phyloP scores from a whole-genome alignment of 2,888 invertebrate species.

The Orgyia antiqua region DNA sequence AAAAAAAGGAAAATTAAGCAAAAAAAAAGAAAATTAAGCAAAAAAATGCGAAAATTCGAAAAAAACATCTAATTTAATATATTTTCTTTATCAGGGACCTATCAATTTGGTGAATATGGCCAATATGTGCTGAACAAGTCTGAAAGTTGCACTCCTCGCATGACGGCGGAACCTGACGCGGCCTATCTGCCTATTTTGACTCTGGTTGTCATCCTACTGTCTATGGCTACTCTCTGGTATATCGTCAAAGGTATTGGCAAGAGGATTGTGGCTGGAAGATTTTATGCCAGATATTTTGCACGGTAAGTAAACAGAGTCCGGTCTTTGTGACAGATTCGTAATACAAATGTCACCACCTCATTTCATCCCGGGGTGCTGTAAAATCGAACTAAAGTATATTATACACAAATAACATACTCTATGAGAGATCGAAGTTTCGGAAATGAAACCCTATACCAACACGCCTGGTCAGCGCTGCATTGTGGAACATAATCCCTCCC shows the following conservation, averaged over 20 bases:
- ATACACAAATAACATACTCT: no score
- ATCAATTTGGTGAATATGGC: conserved; percentile 64
- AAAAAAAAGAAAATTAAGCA: no score
- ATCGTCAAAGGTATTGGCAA: conserved; percentile 65
- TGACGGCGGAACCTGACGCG: conserved; percentile 70
- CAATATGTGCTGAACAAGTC: conserved; percentile 52
- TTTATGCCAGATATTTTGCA: conserved; percentile 64
- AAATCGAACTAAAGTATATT: no score
- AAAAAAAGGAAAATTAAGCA: no score
- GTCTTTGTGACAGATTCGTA: no score
- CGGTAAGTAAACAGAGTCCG: conserved; percentile 39
- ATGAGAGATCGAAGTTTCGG: no score
- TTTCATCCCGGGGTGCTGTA: no score
- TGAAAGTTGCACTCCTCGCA: conserved; percentile 45
- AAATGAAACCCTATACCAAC: no score
- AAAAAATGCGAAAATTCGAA: no score
- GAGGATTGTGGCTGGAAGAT: conserved; percentile 53
- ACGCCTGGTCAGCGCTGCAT: no score
- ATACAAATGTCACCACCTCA: no score
- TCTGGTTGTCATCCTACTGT: conserved; percentile 58
- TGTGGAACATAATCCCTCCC: no score
- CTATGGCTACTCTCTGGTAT: conserved; percentile 73
- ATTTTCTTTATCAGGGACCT: conserved; percentile 37
- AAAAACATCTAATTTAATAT: neutral
- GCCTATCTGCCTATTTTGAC: conserved; percentile 63